Percentiles rank a stretch among this genome's conserved stretches.
Evolutionary conservation across 2,113 vertebrate genomes (phyloP).

Genomic region (Rafetus swinhoei): DNA sequence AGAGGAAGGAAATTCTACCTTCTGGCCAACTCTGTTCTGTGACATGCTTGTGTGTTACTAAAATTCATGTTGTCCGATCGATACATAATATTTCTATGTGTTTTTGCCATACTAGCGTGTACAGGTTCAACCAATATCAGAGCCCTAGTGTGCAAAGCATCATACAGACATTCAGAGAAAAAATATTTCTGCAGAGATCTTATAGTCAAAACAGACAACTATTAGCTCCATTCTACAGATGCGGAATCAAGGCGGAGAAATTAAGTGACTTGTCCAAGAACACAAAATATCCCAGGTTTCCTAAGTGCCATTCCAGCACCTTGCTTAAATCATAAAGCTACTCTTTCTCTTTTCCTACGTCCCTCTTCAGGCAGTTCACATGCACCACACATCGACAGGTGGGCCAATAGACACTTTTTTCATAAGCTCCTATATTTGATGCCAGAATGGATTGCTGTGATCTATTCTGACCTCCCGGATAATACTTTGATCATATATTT

Average conservation of each 20-base stretch:
- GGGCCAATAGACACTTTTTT: background rate
- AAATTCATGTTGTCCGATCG: no score
- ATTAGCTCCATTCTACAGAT: conserved; percentile 6
- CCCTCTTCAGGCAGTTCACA: background rate
- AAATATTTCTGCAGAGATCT: conserved; percentile 23
- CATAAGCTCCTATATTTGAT: background rate
- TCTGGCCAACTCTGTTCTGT: no score
- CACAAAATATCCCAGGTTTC: background rate
- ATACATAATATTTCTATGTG: no score
- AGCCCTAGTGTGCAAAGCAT: conserved; percentile 3
- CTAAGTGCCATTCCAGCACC: background rate
- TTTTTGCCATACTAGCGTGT: background rate
- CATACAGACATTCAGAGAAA: conserved; percentile 6
- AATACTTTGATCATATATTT: background rate
- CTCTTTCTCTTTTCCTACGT: background rate
- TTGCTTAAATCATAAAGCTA: background rate
- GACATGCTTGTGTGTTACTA: no score
- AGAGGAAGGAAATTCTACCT: no score
- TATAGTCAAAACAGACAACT: conserved; percentile 7
- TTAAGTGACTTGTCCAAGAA: background rate
- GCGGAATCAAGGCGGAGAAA: background rate
- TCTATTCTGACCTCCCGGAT: background rate
- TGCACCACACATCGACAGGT: background rate
- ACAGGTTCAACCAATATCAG: conserved; percentile 34
- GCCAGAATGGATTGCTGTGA: background rate